Evolutionary conservation across 2,797 vertebrate species (phyloP), one percentile per base, ranked within the genome.

Genomic region (Lophotriccus pileatus): DNA sequence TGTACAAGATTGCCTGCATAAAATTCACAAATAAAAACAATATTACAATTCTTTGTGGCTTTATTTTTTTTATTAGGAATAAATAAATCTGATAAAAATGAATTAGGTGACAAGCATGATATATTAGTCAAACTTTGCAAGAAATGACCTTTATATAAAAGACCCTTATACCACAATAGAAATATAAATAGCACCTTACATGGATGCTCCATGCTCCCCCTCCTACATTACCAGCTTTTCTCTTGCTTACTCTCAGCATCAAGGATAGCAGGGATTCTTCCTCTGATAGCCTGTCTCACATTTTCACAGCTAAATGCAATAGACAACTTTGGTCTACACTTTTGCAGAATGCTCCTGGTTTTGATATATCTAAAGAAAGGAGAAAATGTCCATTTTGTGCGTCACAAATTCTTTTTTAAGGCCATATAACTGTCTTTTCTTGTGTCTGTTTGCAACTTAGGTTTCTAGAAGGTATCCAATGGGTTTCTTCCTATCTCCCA

Each of bases 21-120:
- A 66, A 82, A 85, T 47, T 60, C 72, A 70, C 74, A 92, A 84
- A 94, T 75, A 80, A 93, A 89, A 74, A 2, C 86, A 86, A 6
- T 58, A 63, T 87, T 77, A 66, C 84, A 83, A 62, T 39, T 58
- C 23, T 73, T 87, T 63, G 39, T 49, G 59, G 25, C 34, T 94
- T 87, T 44, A 30, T 8, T 67, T 73, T 53, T 94, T 96, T 96
- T 96, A 97, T 96, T 96, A 84, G 60, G 78, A 96, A 96, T 84
- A 95, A 94, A 96, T 91, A 93, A 78, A 88, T 87, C 59, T 84
- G 50, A 69, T 78, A 87, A 88, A 94, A 96, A 84, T 72, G 8
- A 81, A 94, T n/a, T 36, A 62, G 25, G 47, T 43, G 46, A 58
- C 77, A 95, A 77, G 86, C 75, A 94, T 0, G n/a, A 84, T 47